Conservation (phyloP, 2,888 invertebrate genomes). For the Unio pictorum region DNA sequence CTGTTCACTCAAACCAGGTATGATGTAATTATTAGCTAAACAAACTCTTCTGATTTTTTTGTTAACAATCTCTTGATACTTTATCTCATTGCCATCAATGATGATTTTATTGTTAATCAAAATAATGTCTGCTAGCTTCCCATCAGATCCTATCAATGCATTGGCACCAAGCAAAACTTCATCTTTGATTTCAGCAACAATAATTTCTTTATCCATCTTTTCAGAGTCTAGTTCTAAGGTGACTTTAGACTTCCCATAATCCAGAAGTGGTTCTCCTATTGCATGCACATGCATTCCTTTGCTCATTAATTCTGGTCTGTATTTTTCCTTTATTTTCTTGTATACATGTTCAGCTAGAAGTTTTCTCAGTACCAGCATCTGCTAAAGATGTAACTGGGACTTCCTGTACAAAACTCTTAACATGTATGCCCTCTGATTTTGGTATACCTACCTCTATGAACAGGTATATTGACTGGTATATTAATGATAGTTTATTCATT, state of each 20-base stretch:
- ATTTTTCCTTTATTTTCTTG: too few species aligned
- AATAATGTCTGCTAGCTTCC: slow-evolving; percentile 6
- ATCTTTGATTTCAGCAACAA: too few species aligned
- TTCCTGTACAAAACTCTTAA: slow-evolving; percentile 5
- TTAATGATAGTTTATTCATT: background rate
- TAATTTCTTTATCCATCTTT: too few species aligned
- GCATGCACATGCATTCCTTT: too few species aligned
- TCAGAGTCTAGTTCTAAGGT: too few species aligned
- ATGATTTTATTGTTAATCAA: slow-evolving; percentile 6
- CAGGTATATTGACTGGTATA: background rate
- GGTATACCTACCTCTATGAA: slow-evolving; percentile 7
- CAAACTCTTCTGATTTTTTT: slow-evolving; percentile 7
- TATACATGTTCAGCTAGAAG: slow-evolving; percentile 3
- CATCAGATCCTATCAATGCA: slow-evolving; percentile 2
- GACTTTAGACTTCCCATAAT: too few species aligned
- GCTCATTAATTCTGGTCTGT: too few species aligned
- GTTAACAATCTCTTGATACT: slow-evolving; percentile 10
- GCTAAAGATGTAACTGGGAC: slow-evolving; percentile 8
- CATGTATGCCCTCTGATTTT: slow-evolving; percentile 13
- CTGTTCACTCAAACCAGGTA: slow-evolving; percentile 16
- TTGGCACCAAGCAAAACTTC: too few species aligned
- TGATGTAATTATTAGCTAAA: slow-evolving; percentile 15
- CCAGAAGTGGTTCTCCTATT: too few species aligned
- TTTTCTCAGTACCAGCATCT: slow-evolving; percentile 10
- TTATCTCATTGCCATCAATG: slow-evolving; percentile 10